Evolutionary conservation across 64 coral and sea anemone species (phyloP).

Genomic region (Catalaphyllia jardinei): DNA sequence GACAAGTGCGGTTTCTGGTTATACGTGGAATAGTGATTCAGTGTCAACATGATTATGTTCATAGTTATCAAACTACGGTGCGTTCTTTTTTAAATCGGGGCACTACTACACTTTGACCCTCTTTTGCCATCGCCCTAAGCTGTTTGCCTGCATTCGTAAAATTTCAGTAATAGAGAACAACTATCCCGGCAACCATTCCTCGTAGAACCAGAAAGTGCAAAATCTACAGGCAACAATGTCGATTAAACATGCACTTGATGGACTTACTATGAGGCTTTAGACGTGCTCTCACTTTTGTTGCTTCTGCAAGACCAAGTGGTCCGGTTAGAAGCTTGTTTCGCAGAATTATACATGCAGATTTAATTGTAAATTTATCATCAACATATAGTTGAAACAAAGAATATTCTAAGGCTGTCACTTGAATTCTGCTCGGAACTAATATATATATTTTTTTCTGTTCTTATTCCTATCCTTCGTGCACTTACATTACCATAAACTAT

Average conservation of each 20-base stretch:
- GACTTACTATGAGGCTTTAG: constrained; percentile 36
- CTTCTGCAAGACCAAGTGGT: constrained; percentile 19
- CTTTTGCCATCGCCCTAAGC: neutral
- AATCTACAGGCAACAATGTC: neutral
- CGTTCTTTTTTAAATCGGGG: too few species aligned
- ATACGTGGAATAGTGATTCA: neutral
- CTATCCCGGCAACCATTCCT: neutral
- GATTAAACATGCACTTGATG: neutral
- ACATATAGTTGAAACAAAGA: too few species aligned
- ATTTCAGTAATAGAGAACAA: too few species aligned
- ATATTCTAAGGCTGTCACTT: too few species aligned
- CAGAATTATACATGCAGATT: too few species aligned
- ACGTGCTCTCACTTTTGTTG: constrained; percentile 4
- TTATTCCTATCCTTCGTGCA: too few species aligned
- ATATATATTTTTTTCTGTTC: too few species aligned
- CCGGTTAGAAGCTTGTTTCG: neutral
- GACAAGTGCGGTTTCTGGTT: neutral
- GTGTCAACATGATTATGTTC: neutral
- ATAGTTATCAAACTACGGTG: too few species aligned
- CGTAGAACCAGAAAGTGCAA: neutral
- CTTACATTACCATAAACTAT: too few species aligned
- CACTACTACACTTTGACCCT: neutral
- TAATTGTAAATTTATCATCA: too few species aligned
- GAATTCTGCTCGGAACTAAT: too few species aligned
- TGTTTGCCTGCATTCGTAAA: neutral